Evolutionary conservation across 2,113 vertebrate species (phyloP), one percentile per base, ranked within the genome.

Genomic region (Mohoua ochrocephala): DNA sequence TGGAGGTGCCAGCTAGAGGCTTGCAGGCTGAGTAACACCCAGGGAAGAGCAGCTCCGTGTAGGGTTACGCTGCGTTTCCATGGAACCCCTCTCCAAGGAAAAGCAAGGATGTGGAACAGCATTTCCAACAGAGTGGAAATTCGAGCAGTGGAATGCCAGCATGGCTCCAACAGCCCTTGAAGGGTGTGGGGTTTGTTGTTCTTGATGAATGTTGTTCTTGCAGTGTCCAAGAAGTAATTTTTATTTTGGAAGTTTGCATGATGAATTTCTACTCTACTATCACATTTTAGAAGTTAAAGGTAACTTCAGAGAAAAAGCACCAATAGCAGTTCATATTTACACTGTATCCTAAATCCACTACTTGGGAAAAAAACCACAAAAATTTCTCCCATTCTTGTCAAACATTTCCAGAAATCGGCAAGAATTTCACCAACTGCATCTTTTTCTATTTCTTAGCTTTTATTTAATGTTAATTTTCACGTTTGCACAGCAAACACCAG

Each of bases 51-150:
- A 75, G 28, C 28, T 4, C 44, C 73, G 12, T 4, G 8, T 0
- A 9, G 73, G 1, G 3, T 8, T 5, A 13, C 0, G 1, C 16
- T 30, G 50, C 2, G 7, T 21, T 70, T 28, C 77, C 44, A 64
- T 13, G 67, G 74, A 83, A 42, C n/a, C 24, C 35, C 39, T 73
- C 81, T 52, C 78, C 44, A n/a, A 35, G 52, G n/a, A 56, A 61
- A 37, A 84, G 50, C 28, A 31, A 21, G 64, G 69, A 47, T 30
- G 53, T 39, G n/a, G 39, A 89, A 57, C 22, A 93, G 61, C 39
- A 50, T 27, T 35, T 90, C 47, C 65, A 92, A 22, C 8, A 76
- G 86, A 4, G 35, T 19, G 56, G 61, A 59, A 71, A 91, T 57
- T 33, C 0, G 7, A 91, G 90, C 63, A 84, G 37, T 28, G 79